Evolutionary conservation across 1,140 invertebrate genomes (phyloP).

Genomic region (Himalopsyche phryganea): DNA sequence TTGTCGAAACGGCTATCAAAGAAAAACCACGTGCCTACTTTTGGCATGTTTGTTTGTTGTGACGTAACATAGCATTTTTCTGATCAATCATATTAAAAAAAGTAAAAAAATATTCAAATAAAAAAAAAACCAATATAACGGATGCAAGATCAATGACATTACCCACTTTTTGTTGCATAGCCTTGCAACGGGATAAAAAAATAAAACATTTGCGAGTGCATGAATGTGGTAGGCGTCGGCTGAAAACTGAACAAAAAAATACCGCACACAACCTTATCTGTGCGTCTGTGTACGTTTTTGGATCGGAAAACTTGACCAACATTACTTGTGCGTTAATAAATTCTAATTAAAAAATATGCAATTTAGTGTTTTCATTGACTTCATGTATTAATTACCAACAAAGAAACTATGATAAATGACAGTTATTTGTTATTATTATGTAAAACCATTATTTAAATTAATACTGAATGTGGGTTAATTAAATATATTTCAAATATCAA

Average conservation of each 20-base stretch:
- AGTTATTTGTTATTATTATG: too few relatives aligned
- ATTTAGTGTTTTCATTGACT: too few relatives aligned
- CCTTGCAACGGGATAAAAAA: conserved; percentile 23
- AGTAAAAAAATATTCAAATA: conserved; percentile 11
- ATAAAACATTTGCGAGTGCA: conserved; percentile 4
- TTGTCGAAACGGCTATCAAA: not conserved
- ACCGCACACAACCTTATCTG: not conserved
- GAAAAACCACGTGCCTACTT: not conserved
- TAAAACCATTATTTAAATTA: too few relatives aligned
- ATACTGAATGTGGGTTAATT: too few relatives aligned
- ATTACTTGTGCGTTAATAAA: conserved; percentile 6
- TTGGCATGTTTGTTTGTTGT: conserved; percentile 9
- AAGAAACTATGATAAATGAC: too few relatives aligned
- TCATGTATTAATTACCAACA: too few relatives aligned
- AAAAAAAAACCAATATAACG: conserved; percentile 16
- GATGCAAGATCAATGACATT: conserved; percentile 35
- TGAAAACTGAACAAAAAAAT: not conserved
- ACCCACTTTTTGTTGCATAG: conserved; percentile 34
- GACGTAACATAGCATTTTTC: conserved; percentile 25
- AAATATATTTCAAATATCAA: too few relatives aligned
- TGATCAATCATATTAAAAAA: conserved; percentile 30
- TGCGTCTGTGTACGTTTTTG: conserved; percentile 5
- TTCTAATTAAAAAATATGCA: too few relatives aligned
- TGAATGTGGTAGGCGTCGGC: conserved; percentile 4
- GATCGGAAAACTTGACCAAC: not conserved